A percentile compares a stretch with the other conserved stretches of the same genome.
Conservation (phyloP, 2,113 vertebrate species). For the Furnarius figulus region DNA sequence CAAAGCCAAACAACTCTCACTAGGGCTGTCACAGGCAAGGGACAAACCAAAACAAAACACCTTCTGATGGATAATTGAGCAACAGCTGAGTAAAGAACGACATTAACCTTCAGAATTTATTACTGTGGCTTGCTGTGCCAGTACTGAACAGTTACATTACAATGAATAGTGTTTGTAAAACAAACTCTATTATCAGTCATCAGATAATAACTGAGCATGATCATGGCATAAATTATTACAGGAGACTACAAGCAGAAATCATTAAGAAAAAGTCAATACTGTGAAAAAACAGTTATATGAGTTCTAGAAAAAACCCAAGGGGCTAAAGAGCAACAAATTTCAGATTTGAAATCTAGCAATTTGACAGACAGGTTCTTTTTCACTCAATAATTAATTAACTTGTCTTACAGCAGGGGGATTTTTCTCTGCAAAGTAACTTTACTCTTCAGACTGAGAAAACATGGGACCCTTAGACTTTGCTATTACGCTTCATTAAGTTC, state of each 20-base stretch:
- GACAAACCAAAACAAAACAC: neutral
- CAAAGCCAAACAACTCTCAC: neutral
- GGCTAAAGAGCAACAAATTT: neutral
- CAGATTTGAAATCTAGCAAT: neutral
- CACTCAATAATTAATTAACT: neutral
- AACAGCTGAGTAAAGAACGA: neutral
- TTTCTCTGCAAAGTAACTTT: neutral
- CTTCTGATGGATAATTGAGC: neutral
- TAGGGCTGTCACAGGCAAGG: neutral
- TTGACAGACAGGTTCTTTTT: slow-evolving; percentile 1
- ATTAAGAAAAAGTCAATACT: slow-evolving; percentile 16
- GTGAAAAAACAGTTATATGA: neutral
- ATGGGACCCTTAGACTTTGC: neutral
- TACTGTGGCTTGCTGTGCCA: neutral
- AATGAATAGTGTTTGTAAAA: slow-evolving; percentile 1
- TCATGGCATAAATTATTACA: slow-evolving; percentile 12
- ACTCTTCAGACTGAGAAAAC: neutral
- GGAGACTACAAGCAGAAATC: neutral
- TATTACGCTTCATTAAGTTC: neutral
- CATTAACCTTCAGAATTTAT: neutral
- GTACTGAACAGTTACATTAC: neutral
- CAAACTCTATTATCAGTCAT: slow-evolving; percentile 12
- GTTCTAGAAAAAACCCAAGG: neutral
- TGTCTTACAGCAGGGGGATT: neutral
- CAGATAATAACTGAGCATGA: neutral